These are phyloP conservation scores for Centrocercus urophasianus DNA, from an alignment of 2,113 vertebrate genomes.

Conservation along the genomic window DNA sequence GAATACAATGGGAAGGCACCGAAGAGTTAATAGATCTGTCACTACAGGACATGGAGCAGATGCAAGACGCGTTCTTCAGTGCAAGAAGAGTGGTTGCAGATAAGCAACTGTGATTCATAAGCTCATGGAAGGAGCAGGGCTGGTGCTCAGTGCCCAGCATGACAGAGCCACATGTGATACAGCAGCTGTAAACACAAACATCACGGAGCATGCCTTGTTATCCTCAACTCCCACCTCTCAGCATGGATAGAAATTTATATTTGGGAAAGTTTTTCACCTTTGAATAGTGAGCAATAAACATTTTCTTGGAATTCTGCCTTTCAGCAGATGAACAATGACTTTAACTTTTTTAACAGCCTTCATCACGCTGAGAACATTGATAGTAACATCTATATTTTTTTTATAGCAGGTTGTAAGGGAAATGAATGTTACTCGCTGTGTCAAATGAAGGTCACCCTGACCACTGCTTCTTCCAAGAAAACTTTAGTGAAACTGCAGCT, in stretches of 20 bases:
- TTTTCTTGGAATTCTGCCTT: conserved; percentile 22
- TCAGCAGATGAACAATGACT: neutral
- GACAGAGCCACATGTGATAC: neutral
- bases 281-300: neutral
- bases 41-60: neutral
- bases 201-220: neutral
- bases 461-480: neutral
- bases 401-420: conserved; percentile 53
- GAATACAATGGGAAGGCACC: neutral
- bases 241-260: neutral
- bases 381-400: conserved; percentile 33
- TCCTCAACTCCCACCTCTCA: neutral
- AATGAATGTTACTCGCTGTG: conserved; percentile 39
- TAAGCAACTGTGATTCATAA: conserved; percentile 20
- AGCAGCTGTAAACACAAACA: neutral
- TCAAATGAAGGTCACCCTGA: conserved; percentile 55
- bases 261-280: neutral
- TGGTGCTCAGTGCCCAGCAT: neutral
- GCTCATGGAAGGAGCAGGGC: neutral
- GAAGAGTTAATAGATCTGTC: neutral
- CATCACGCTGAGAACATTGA: neutral
- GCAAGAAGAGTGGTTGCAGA: conserved; percentile 10
- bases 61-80: neutral
- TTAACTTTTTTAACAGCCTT: neutral
- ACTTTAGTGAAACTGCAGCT: neutral